A percentile compares a stretch with the other conserved stretches of the same genome.
These are phyloP conservation scores for Dasysyrphus albostriatus DNA, from an alignment of 2,888 invertebrate species.

Conservation along the genomic window DNA sequence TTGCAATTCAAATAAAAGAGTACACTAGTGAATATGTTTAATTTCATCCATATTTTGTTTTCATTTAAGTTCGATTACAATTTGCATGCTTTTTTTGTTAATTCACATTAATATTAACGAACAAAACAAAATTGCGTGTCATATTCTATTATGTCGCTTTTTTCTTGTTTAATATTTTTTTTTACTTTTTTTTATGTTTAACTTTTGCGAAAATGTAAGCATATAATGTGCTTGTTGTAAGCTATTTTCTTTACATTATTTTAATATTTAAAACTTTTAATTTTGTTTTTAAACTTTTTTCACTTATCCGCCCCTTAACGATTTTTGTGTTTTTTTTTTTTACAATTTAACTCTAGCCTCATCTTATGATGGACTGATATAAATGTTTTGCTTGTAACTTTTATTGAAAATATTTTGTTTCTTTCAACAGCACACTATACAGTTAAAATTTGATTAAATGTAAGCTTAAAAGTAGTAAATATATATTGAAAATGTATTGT, in stretches of 20 bases:
- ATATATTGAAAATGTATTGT: conserved; percentile 74
- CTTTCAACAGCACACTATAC: conserved; percentile 59
- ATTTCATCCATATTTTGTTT: conserved; percentile 12
- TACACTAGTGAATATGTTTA: conserved; percentile 26
- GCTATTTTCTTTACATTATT: conserved; percentile 40
- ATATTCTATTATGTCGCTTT: conserved; percentile 36
- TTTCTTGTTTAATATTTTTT: conserved; percentile 2
- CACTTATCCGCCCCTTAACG: conserved; percentile 56
- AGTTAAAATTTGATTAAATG: conserved; percentile 58
- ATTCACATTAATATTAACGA: conserved; percentile 3
- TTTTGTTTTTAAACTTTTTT: conserved; percentile 18
- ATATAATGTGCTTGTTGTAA: conserved; percentile 72
- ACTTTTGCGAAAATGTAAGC: conserved; percentile 71
- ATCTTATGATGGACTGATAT: conserved; percentile 29
- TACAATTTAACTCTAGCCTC: conserved; percentile 38
- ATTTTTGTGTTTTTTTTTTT: conserved; percentile 33
- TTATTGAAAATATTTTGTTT: conserved; percentile 31
- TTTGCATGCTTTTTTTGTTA: conserved; percentile 38
- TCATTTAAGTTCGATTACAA: conserved; percentile 48
- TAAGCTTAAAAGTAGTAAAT: conserved; percentile 73
- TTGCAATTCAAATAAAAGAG: conserved; percentile 52
- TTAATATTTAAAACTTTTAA: conserved; percentile 43
- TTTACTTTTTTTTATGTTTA: conserved; percentile 22
- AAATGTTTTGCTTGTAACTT: conserved; percentile 48
- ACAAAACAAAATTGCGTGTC: conserved; percentile 42